Conservation (phyloP, 2,888 invertebrate genomes). For the Diaperis boleti region DNA sequence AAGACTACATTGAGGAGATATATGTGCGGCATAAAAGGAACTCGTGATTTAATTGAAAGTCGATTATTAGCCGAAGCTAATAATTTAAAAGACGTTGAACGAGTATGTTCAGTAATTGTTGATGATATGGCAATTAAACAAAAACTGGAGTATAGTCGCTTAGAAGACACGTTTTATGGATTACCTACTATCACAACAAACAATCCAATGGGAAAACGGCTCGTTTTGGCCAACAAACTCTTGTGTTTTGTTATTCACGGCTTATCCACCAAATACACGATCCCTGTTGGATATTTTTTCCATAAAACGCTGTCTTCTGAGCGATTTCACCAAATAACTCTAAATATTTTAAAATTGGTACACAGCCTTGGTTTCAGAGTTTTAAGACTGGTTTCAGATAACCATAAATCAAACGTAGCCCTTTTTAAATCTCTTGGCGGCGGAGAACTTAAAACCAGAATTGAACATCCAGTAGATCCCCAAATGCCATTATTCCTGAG, state of each 20-base stretch:
- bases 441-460: no score
- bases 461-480: no score
- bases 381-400: not conserved
- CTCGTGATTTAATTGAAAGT: not conserved
- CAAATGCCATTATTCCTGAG: not conserved
- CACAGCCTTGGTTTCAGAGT: not conserved
- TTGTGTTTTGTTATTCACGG: not conserved
- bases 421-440: no score
- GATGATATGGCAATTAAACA: no score
- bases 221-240: not conserved
- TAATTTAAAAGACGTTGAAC: not conserved
- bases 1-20: not conserved
- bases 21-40: not conserved
- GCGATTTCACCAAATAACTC: not conserved
- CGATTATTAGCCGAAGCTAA: not conserved
- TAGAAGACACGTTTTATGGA: not conserved
- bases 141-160: not conserved
- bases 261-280: not conserved
- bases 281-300: no score
- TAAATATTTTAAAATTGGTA: not conserved
- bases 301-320: not conserved
- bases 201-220: not conserved
- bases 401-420: not conserved
- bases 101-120: not conserved
- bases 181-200: not conserved